phyloP scores from a whole-genome alignment of 2,113 vertebrate genomes.

The Cavia aperea region DNA sequence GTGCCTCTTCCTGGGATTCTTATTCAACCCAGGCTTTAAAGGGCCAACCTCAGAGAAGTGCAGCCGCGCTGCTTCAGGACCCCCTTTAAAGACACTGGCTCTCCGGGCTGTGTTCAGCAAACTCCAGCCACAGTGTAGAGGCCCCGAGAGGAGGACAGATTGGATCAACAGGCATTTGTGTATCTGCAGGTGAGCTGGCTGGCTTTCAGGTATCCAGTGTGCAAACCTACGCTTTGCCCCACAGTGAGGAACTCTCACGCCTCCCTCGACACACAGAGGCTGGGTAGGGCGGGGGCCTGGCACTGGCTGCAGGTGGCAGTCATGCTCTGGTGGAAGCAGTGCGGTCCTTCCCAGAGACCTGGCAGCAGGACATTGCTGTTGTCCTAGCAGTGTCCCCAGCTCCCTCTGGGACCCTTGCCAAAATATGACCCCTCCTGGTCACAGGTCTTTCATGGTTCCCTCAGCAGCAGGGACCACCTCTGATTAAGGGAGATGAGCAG shows the following conservation, averaged over 20 bases:
- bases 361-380: not conserved
- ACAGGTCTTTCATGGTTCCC: not conserved
- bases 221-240: not conserved
- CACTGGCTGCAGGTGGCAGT: not conserved
- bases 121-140: not conserved
- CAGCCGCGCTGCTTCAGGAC: not conserved
- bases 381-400: not conserved
- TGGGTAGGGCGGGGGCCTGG: too few species aligned
- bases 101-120: not conserved
- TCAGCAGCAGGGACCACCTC: not conserved
- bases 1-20: not conserved
- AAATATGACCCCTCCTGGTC: not conserved
- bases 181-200: not conserved
- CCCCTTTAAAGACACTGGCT: conserved; percentile 32
- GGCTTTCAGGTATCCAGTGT: not conserved
- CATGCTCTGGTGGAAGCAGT: not conserved
- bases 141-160: not conserved
- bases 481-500: not conserved
- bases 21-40: conserved; percentile 31
- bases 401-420: not conserved
- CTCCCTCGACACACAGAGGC: not conserved
- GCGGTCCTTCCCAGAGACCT: not conserved
- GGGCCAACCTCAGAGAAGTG: not conserved
- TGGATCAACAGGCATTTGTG: not conserved
- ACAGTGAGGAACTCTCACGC: not conserved